These are phyloP conservation scores for Paradoxurus hermaphroditus DNA, from an alignment of 2,113 vertebrate genomes.

Conservation along the genomic window DNA sequence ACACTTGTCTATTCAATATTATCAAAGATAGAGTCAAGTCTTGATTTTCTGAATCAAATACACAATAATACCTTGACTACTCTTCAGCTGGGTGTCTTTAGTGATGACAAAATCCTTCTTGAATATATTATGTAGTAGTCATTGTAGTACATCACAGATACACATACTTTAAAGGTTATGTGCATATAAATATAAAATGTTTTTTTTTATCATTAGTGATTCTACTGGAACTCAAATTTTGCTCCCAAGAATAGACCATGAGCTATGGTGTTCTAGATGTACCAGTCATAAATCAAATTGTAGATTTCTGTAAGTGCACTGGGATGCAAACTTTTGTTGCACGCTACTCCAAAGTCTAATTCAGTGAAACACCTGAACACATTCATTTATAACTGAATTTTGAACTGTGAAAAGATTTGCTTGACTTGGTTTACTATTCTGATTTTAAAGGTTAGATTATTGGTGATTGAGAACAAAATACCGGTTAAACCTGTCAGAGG, in stretches of 20 bases:
- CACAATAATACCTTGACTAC: not conserved
- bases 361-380: not conserved
- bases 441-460: not conserved
- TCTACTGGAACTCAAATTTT: not conserved
- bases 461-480: not conserved
- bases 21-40: not conserved
- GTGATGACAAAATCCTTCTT: not conserved
- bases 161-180: not conserved
- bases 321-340: not conserved
- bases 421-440: not conserved
- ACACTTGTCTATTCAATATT: not conserved
- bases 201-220: not conserved
- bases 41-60: not conserved
- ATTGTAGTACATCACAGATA: not conserved
- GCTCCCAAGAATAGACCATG: not conserved
- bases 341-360: not conserved
- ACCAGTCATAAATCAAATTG: not conserved
- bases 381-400: not conserved
- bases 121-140: not conserved
- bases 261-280: not conserved
- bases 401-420: not conserved
- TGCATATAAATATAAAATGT: not conserved
- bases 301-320: not conserved
- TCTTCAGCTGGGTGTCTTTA: not conserved
- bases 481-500: not conserved